phyloP scores from a whole-genome alignment of 2,797 vertebrate species.

The Threskiornis aethiopicus region DNA sequence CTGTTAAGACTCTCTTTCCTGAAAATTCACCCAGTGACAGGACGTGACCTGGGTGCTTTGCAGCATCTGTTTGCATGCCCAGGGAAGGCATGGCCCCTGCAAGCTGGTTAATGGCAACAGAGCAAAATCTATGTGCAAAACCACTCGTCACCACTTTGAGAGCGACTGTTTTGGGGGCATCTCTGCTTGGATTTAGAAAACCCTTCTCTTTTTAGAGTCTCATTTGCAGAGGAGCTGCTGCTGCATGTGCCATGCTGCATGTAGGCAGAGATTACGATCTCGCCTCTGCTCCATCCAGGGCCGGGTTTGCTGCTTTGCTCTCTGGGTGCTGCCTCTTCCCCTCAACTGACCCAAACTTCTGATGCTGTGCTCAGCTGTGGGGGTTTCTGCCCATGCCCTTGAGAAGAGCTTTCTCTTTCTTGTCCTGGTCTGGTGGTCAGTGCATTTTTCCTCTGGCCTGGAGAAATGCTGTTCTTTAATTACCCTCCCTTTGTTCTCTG shows the following conservation, averaged over 20 bases:
- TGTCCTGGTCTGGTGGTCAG: background rate
- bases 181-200: background rate
- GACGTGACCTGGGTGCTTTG: background rate
- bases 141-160: too few species aligned
- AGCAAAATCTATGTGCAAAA: background rate
- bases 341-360: background rate
- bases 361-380: too few species aligned
- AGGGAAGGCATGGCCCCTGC: background rate
- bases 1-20: background rate
- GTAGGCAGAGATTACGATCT: accelerated
- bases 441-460: too few species aligned
- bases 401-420: background rate
- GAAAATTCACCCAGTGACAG: background rate
- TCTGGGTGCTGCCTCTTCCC: background rate
- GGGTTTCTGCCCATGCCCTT: background rate
- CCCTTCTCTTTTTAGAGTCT: background rate
- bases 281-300: too few species aligned
- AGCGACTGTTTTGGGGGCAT: too few species aligned
- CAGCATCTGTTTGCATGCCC: too few species aligned
- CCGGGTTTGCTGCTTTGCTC: background rate
- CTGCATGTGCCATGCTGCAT: background rate
- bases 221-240: background rate
- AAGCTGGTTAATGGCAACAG: background rate
- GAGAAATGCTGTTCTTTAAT: background rate
- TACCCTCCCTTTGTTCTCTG: too few species aligned